These are phyloP conservation scores for Mixornis gularis DNA, from an alignment of 2,113 vertebrate genomes.

Conservation along the genomic window DNA sequence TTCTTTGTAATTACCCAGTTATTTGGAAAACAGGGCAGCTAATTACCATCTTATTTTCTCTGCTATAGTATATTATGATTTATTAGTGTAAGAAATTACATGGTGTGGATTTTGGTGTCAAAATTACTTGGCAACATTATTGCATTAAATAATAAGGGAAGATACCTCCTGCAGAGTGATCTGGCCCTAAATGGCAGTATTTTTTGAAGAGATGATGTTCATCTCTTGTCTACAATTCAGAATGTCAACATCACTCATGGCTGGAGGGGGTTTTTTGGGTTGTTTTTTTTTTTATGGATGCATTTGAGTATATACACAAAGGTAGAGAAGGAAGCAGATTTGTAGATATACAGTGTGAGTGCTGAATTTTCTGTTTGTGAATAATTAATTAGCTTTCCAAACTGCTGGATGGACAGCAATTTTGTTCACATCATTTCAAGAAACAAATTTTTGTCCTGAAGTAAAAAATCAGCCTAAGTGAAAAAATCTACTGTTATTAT, in stretches of 20 bases:
- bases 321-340: neutral
- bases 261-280: neutral
- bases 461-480: neutral
- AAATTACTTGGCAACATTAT: neutral
- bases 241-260: neutral
- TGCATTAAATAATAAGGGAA: neutral
- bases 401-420: neutral
- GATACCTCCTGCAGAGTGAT: neutral
- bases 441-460: neutral
- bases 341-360: neutral
- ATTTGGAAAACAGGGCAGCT: neutral
- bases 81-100: neutral
- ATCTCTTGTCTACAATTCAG: neutral
- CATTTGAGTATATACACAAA: neutral
- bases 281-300: neutral
- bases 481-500: neutral
- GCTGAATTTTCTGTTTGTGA: neutral
- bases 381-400: neutral
- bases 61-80: neutral
- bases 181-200: neutral
- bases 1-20: neutral
- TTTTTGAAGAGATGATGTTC: neutral
- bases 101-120: neutral
- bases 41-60: neutral
- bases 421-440: neutral